Base-by-base conservation (phyloP, 2,797 vertebrate genomes). In the Onychomys torridus region DNA sequence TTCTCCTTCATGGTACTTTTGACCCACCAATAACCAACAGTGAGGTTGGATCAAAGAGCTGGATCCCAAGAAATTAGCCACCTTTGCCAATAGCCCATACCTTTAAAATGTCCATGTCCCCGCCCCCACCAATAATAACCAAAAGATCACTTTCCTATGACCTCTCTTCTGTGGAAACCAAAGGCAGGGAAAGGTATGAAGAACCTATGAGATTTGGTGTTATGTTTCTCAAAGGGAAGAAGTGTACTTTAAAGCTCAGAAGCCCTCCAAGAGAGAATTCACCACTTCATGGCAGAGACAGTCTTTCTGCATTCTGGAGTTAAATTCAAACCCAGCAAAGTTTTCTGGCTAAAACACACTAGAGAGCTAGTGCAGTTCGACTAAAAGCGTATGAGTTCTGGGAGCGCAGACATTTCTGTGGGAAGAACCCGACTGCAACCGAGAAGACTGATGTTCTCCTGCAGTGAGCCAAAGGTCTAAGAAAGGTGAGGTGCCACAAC, bases 211-310 rank as follows among this genome's bases (percentile, higher is more conserved):
- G 25, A 79, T 91, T 32, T 67, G 37, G 78, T 61, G 46, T 81
- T 77, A 85, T 61, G 25, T 63, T 94, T 37, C 85, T 94, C 19
- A 73, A 81, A 90, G 78, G 73, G 27, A 89, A 13, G 32, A 96
- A 89, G 96, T 77, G 11, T 59, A 81, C 43, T 37, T 93, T 92
- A 95, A 95, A 76, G 17, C 55, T 93, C 93, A 85, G 49, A 91
- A 46, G 27, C 4, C 7, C 49, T 86, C 37, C 59, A n/a, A 94
- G 75, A 94, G 55, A 94, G 37, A 79, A 96, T 73, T 81, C 57
- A 89, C 57, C 27, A 87, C 29, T 40, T 92, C 69, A 88, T 34
- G 52, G 43, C 29, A 93, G 95, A 89, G 91, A 97, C 46, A 94
- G 32, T 89, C 0, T 46, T 73, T 49, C 8, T 94, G 46, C 49